Percentiles rank a stretch among this genome's conserved stretches.
phyloP scores from a whole-genome alignment of 2,888 invertebrate species.

The Trichopria drosophilae region DNA sequence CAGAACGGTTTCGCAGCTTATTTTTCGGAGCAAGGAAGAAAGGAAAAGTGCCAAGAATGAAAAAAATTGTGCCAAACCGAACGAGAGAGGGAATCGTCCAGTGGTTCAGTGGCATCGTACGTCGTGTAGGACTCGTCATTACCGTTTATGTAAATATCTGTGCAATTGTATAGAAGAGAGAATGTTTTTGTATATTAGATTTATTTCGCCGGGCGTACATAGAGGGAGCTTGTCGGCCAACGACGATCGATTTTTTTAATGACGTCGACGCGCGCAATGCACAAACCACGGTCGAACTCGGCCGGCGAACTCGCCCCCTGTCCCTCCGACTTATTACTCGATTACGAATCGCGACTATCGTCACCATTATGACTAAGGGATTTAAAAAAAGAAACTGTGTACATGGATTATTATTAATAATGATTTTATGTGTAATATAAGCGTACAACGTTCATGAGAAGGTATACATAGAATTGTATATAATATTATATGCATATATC shows the following conservation, averaged over 20 bases:
- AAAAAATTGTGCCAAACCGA: constrained; percentile 51
- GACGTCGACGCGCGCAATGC: too few relatives aligned
- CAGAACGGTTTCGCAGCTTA: not conserved
- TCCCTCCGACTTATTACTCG: too few relatives aligned
- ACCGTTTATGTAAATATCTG: constrained; percentile 57
- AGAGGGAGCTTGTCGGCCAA: too few relatives aligned
- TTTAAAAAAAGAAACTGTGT: constrained; percentile 21
- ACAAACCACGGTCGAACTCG: too few relatives aligned
- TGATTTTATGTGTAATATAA: constrained; percentile 51
- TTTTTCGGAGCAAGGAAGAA: not conserved
- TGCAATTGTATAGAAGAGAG: constrained; percentile 56
- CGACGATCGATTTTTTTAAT: too few relatives aligned
- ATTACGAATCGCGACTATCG: constrained; percentile 36
- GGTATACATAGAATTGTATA: constrained; percentile 37
- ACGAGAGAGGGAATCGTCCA: constrained; percentile 36
- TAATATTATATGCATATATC: constrained; percentile 38
- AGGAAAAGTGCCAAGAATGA: constrained; percentile 8
- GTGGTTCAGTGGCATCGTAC: constrained; percentile 34
- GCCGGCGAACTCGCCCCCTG: too few relatives aligned
- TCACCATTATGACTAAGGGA: constrained; percentile 27
- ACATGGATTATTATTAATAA: constrained; percentile 40
- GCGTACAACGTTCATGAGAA: constrained; percentile 44
- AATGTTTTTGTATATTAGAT: constrained; percentile 39
- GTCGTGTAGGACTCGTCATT: constrained; percentile 49
- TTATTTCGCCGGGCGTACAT: too few relatives aligned